Evolutionary conservation across 1,140 invertebrate genomes (phyloP).

Genomic region (Heliconius congener): DNA sequence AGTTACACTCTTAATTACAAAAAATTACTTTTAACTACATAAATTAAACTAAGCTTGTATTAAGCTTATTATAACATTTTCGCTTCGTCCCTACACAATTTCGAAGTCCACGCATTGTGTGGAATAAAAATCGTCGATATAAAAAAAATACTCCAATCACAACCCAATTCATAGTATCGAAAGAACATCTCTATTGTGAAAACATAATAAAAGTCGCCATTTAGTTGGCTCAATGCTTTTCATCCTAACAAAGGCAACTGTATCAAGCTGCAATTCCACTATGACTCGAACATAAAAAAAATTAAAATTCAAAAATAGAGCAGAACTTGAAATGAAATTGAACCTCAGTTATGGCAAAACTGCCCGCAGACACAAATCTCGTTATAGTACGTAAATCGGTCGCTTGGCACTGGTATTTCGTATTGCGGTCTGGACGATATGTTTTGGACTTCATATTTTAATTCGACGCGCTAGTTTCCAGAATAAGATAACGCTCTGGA

Average conservation of each 20-base stretch:
- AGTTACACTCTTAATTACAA: too few relatives aligned
- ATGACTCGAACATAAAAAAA: not conserved
- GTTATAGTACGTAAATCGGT: not conserved
- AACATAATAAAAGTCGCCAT: not conserved
- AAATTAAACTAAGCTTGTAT: too few relatives aligned
- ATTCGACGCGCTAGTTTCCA: not conserved
- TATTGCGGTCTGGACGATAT: not conserved
- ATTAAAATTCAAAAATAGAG: not conserved
- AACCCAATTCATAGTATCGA: not conserved
- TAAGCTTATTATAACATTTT: too few relatives aligned
- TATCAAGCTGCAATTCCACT: not conserved
- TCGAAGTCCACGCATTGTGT: not conserved
- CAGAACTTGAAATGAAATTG: not conserved
- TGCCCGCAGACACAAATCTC: not conserved
- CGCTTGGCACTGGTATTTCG: conserved; percentile 9
- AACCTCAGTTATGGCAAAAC: not conserved
- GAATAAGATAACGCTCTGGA: not conserved
- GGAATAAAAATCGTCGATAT: not conserved
- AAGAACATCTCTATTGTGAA: not conserved
- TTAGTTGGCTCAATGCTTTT: conserved; percentile 7
- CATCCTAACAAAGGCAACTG: not conserved
- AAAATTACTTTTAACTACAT: too few relatives aligned
- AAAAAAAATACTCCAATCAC: not conserved
- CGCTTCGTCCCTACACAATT: not conserved
- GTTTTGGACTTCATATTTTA: conserved; percentile 1